These are phyloP conservation scores for Drosophila repleta DNA, from an alignment of 1,140 invertebrate genomes.

Conservation along the genomic window DNA sequence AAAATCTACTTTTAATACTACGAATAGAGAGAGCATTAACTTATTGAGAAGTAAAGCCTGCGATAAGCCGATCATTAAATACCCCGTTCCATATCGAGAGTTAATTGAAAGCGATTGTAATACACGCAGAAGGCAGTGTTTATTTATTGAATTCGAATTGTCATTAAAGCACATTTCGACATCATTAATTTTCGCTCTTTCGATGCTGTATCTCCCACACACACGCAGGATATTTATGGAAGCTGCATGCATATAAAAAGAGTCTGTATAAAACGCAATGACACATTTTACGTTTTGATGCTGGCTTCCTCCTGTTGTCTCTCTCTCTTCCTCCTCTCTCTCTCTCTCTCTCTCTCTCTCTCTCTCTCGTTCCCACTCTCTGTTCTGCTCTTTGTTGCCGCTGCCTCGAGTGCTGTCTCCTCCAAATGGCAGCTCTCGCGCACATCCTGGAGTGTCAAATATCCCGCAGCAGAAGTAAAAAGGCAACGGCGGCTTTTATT, in stretches of 20 bases:
- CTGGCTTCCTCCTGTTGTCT: slow-evolving; percentile 8
- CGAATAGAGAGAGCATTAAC: no score
- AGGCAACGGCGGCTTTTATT: slow-evolving; percentile 79
- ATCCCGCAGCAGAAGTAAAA: slow-evolving; percentile 62
- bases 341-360: neutral
- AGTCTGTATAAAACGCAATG: slow-evolving; percentile 19
- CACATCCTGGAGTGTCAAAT: slow-evolving; percentile 38
- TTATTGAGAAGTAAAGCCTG: no score
- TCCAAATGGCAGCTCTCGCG: slow-evolving; percentile 36
- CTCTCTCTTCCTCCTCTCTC: neutral
- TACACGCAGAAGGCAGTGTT: neutral
- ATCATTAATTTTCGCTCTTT: neutral
- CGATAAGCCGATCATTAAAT: no score
- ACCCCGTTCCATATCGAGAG: neutral
- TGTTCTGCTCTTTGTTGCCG: slow-evolving; percentile 3
- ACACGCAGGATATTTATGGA: neutral
- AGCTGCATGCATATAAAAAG: slow-evolving; percentile 1
- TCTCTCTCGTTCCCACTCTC: neutral
- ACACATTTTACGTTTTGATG: slow-evolving; percentile 27
- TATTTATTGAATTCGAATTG: neutral
- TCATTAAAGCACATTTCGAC: neutral
- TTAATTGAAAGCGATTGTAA: neutral
- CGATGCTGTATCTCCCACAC: no score
- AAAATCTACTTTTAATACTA: no score
- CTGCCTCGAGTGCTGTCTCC: slow-evolving; percentile 39